Evolutionary conservation across 1,140 invertebrate species (phyloP).

Genomic region (Cotesia vestalis): DNA sequence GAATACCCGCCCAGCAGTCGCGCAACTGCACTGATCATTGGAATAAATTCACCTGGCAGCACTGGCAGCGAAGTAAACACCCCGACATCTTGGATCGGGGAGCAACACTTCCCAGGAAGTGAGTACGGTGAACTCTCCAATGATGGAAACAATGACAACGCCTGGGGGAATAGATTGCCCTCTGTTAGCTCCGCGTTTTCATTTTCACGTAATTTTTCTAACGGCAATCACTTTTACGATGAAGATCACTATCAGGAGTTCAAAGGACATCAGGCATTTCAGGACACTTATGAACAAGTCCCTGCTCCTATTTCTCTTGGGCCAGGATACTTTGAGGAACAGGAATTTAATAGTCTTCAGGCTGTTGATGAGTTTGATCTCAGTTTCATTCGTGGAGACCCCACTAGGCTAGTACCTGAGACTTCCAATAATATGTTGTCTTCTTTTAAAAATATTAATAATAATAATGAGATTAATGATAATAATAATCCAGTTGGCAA

Average conservation of each 20-base stretch:
- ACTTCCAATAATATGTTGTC: constrained; percentile 39
- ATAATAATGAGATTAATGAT: no score
- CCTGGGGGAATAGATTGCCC: constrained; percentile 46
- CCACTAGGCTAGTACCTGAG: constrained; percentile 47
- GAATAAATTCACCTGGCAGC: constrained; percentile 46
- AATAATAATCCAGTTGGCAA: constrained; percentile 44
- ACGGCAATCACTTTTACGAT: constrained; percentile 20
- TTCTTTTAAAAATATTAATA: constrained; percentile 43
- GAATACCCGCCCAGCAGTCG: constrained; percentile 47
- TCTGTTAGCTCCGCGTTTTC: constrained; percentile 58
- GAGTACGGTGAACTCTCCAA: constrained; percentile 49
- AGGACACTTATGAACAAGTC: constrained; percentile 37
- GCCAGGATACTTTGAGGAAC: not conserved
- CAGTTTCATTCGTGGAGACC: constrained; percentile 60
- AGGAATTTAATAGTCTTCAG: constrained; percentile 43
- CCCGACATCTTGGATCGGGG: constrained; percentile 50
- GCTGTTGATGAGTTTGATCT: constrained; percentile 59
- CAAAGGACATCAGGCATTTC: constrained; percentile 41
- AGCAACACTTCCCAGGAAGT: constrained; percentile 27
- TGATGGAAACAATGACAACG: constrained; percentile 38
- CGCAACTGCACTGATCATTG: constrained; percentile 31
- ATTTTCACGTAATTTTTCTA: constrained; percentile 53
- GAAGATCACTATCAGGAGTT: constrained; percentile 27
- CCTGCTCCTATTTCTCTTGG: no score
- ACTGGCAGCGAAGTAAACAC: constrained; percentile 50